Conservation (phyloP, 2,113 vertebrate genomes). For the Sialia sialis region DNA sequence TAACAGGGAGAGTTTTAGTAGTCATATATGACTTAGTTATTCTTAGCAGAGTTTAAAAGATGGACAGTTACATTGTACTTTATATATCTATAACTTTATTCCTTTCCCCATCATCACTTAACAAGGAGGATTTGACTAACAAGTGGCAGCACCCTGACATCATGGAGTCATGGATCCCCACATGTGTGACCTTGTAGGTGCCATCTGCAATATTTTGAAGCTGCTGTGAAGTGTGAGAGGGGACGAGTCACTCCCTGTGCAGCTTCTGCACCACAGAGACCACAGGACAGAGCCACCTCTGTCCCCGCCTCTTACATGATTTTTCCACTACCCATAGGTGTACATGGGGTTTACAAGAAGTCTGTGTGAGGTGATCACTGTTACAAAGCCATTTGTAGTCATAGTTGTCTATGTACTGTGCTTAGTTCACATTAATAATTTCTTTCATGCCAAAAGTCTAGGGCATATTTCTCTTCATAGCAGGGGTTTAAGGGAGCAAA, state of each 20-base stretch:
- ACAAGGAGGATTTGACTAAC: not conserved
- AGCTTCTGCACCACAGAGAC: not conserved
- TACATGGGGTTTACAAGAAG: not conserved
- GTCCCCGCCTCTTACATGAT: not conserved
- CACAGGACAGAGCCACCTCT: not conserved
- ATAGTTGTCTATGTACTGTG: not conserved
- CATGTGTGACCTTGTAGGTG: not conserved
- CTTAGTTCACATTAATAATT: not conserved
- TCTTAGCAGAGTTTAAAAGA: not conserved
- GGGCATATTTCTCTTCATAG: not conserved
- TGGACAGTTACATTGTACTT: not conserved
- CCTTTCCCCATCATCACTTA: not conserved
- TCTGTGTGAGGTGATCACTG: not conserved
- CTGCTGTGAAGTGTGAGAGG: not conserved
- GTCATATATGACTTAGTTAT: not conserved
- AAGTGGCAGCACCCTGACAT: not conserved
- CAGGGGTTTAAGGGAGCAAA: accelerated
- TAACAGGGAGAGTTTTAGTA: not conserved
- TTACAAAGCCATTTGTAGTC: not conserved
- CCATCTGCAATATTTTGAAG: not conserved
- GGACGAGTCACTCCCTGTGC: not conserved
- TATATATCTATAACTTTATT: not conserved
- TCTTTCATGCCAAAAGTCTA: not conserved
- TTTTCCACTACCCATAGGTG: not conserved
- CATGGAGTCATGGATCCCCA: not conserved